Evolutionary conservation across 1,140 invertebrate genomes (phyloP), one percentile per base, ranked within the genome.

Genomic region (Medauroidea extradentata): DNA sequence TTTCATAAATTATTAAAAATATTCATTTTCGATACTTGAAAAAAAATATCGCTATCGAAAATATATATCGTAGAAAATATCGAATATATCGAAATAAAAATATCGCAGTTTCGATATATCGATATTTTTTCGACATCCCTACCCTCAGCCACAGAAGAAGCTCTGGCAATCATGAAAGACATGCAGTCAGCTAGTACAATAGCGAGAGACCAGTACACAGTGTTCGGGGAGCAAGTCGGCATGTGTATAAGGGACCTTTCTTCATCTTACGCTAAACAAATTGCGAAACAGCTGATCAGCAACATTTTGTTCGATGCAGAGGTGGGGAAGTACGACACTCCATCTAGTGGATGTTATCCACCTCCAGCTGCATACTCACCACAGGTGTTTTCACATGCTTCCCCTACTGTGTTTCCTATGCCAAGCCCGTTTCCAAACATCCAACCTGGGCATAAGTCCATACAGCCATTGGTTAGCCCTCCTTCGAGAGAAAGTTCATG

Each of bases 131-230:
- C n/a, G n/a, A n/a, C n/a, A n/a, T n/a, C n/a, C n/a, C n/a, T n/a
- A n/a, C n/a, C n/a, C n/a, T n/a, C n/a, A n/a, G n/a, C n/a, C n/a
- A n/a, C n/a, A n/a, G n/a, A 53, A 14, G 51, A 53, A 53, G 51
- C 51, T n/a, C 25, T 53, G n/a, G 7, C 51, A 13, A 38, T 53
- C 34, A 53, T 53, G 51, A 53, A 53, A 53, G 24, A 53, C 11
- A 53, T 29, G 11, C 25, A 27, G n/a, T n/a, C n/a, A n/a, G n/a
- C n/a, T 27, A 53, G 51, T 11, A 34, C 9, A 53, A 53, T 7
- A 53, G 8, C 18, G 29, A 53, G 16, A 38, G 51, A 53, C 29
- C 25, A 53, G 18, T 53, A 53, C 18, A 34, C 51, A 19, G 24
- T 39, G 24, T 53, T 53, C 24, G 51, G 51, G 16, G 51, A 53